phyloP scores from a whole-genome alignment of 2,113 vertebrate genomes.

The Burhinus bistriatus region DNA sequence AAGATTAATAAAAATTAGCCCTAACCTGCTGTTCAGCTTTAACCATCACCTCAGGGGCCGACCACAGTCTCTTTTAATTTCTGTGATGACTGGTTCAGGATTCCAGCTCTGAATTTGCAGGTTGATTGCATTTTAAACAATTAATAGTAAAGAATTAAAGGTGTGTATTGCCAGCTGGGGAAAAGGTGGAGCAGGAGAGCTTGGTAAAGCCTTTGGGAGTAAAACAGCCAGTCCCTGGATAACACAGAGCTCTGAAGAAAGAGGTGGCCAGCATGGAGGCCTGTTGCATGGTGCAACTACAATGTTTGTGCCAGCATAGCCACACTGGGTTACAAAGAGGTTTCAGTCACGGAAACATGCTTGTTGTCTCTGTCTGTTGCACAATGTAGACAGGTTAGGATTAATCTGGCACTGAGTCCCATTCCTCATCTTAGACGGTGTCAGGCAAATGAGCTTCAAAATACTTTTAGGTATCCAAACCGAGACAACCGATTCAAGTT shows the following conservation, averaged over 20 bases:
- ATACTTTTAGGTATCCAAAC: neutral
- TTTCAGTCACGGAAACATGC: neutral
- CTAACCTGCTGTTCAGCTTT: conserved; percentile 18
- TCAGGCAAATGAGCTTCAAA: neutral
- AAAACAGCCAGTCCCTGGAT: neutral
- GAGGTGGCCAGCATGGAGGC: neutral
- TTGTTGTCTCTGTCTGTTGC: neutral
- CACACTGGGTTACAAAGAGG: neutral
- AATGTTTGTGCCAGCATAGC: accelerated
- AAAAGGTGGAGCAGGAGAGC: neutral
- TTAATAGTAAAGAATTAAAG: neutral
- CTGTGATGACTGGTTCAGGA: neutral
- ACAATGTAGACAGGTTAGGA: neutral
- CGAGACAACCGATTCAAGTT: neutral
- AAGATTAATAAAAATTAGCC: conserved; percentile 46
- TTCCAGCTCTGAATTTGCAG: neutral
- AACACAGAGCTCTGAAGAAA: neutral
- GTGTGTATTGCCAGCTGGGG: neutral
- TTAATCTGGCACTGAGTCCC: neutral
- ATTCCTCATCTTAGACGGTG: neutral
- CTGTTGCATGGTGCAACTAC: neutral
- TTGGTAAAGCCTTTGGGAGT: neutral
- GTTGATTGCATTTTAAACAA: neutral
- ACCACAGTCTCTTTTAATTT: neutral
- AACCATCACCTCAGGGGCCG: neutral